Evolutionary conservation across 2,797 vertebrate genomes (phyloP), one percentile per base, ranked within the genome.

Genomic region (Melopsittacus undulatus): DNA sequence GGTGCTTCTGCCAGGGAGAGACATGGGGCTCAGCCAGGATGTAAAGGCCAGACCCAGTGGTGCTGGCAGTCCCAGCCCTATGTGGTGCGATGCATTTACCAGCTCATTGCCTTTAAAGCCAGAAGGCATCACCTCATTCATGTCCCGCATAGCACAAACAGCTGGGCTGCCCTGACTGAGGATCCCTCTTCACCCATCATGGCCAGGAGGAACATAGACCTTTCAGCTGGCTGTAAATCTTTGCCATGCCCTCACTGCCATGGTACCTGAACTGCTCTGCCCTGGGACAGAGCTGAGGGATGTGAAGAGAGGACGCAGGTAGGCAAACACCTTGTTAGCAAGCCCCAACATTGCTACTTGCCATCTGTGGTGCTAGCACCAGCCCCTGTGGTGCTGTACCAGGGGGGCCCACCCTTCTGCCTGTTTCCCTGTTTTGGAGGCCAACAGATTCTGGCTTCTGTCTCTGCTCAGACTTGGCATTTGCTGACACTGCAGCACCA

Each of bases 1-100:
- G 98, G 99, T 46, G 98, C 98, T 83, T 99, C 99, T 99, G 96
- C 49, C 9, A 1, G 23, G 22, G 82, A 83, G 30, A 86, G 46
- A 82, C 20, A 22, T 0, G 3, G 40, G 51, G 23, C 48, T 91
- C 38, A 91, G 75, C 20, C 1, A 15, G 21, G 29, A 36, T 10
- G 17, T 51, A 23, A 43, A 73, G 32, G 54, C 38, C 63, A 32
- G 43, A 46, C 38, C 2, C 5, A 54, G 45, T n/a, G 45, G 45
- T n/a, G 54, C 21, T 73, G 62, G 40, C 46, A 32, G 30, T 42
- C 57, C 48, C 32, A 52, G 43, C 26, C n/a, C 56, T 56, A 18
- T 3, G 0, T n/a, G 56, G 40, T 69, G 24, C 3, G 1, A 42
- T 32, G 36, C 23, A 73, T 89, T 80, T 56, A 38, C 18, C 0